Base-by-base conservation (phyloP, 2,113 vertebrate genomes). In the Gallinago undulata region DNA sequence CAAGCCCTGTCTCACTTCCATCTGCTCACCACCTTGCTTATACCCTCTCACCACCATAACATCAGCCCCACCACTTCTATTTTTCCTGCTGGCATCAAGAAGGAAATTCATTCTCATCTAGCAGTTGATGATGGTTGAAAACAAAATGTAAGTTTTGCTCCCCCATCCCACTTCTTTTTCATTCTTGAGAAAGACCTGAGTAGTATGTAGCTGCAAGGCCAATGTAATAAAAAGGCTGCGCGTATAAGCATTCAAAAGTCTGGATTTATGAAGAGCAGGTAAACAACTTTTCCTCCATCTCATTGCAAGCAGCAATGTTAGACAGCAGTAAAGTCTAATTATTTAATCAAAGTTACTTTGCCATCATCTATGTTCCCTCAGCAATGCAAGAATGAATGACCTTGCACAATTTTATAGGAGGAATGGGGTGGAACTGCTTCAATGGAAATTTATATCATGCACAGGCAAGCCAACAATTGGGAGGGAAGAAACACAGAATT, bases 211-310 rank as follows among this genome's bases (percentile, higher is more conserved):
- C 12, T 62, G 66, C 53, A 87, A 84, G 70, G 69, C 28, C 14
- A 7, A 53, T 23, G 13, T 6, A 60, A 75, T 82, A 56, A 67
- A 60, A 89, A 84, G 8, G 33, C 48, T 89, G 33, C 39, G 22
- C n/a, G 33, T 37, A 18, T 90, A 93, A 81, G 37, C 35, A 67
- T 81, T 90, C 68, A 45, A 19, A 94, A 94, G 19, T 53, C 57
- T 73, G 67, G 41, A 74, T 87, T 92, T 91, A 91, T 48, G 86
- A 92, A 84, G 50, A 70, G 69, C 0, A 2, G 60, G 19, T 76
- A 90, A 95, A 92, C 57, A 91, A 62, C 41, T 89, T 94, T 57
- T 84, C 84, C 69, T 93, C 35, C n/a, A 76, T 17, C 66, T 87
- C 74, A 64, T 27, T 76, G 66, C 41, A 90, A 84, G 45, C 37